Conservation (phyloP, 2,797 vertebrate genomes). For the Xiphorhynchus erythropygius region DNA sequence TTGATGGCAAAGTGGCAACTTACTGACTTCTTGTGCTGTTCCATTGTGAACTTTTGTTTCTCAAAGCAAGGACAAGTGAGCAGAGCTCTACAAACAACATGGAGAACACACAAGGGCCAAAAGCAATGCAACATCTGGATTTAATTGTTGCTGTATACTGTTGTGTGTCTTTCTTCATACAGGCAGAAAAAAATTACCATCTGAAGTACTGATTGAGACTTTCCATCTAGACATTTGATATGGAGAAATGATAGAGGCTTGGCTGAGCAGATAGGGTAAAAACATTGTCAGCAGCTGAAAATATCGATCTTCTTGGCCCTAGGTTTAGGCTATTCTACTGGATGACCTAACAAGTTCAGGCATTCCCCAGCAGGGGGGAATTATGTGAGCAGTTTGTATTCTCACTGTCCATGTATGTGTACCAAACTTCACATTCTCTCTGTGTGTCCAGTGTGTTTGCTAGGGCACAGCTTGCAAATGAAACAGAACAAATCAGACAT, state of each 20-base stretch:
- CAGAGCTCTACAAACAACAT: neutral
- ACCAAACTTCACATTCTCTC: neutral
- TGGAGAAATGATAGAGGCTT: neutral
- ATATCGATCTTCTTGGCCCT: neutral
- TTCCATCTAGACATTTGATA: neutral
- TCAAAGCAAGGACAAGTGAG: neutral
- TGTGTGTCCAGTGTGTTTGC: neutral
- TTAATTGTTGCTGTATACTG: neutral
- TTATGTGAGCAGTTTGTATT: neutral
- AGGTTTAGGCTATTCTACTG: neutral
- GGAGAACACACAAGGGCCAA: neutral
- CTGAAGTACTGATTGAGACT: neutral
- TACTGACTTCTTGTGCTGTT: neutral
- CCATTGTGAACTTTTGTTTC: neutral
- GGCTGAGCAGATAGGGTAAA: neutral
- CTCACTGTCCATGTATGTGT: neutral
- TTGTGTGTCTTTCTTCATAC: neutral
- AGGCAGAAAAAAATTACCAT: neutral
- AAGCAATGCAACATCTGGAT: constrained; percentile 1
- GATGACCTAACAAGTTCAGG: neutral
- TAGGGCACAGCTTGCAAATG: neutral
- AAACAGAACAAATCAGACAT: neutral
- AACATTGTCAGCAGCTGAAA: neutral
- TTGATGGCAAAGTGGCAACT: neutral
- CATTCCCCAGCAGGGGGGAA: rapidly evolving